These are phyloP conservation scores for Zaprionus ornatus DNA, from an alignment of 1,140 invertebrate species.

Conservation along the genomic window DNA sequence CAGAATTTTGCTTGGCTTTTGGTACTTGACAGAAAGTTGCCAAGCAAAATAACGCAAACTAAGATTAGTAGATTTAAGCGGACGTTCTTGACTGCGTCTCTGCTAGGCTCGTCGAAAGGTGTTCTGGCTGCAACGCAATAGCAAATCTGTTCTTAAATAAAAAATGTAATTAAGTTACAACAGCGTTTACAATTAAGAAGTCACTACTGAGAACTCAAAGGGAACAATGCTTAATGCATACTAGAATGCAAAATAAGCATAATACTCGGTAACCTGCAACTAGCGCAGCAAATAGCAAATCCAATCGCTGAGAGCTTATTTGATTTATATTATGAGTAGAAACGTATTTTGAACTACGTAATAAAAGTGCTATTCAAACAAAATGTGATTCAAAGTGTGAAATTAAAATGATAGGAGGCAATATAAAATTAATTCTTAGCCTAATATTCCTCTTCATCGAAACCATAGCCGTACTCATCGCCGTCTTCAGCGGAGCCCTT, in stretches of 20 bases:
- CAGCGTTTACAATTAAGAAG: constrained; percentile 70
- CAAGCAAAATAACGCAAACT: constrained; percentile 8
- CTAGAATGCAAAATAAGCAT: constrained; percentile 39
- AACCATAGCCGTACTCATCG: constrained; percentile 78
- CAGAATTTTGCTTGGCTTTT: constrained; percentile 68
- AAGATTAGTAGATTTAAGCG: too few relatives aligned
- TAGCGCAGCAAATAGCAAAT: constrained; percentile 42
- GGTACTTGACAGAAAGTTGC: constrained; percentile 52
- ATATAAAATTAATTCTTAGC: background rate
- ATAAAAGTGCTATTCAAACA: constrained; percentile 1
- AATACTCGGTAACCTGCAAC: constrained; percentile 23
- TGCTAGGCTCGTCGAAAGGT: constrained; percentile 24
- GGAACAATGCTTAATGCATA: constrained; percentile 68
- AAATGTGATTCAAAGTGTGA: constrained; percentile 3
- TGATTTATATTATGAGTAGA: constrained; percentile 61
- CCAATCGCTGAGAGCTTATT: constrained; percentile 40
- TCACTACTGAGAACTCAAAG: constrained; percentile 30
- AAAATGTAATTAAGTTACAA: constrained; percentile 80
- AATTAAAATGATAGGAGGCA: background rate
- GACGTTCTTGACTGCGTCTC: constrained; percentile 26
- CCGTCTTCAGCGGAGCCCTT: constrained; percentile 72
- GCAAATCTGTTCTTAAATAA: constrained; percentile 67
- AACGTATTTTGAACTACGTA: constrained; percentile 1
- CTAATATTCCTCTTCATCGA: constrained; percentile 78
- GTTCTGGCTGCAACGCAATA: constrained; percentile 39